Percentiles rank a stretch among this genome's conserved stretches.
Evolutionary conservation across 2,797 vertebrate genomes (phyloP).

Genomic region (Dallia pectoralis): DNA sequence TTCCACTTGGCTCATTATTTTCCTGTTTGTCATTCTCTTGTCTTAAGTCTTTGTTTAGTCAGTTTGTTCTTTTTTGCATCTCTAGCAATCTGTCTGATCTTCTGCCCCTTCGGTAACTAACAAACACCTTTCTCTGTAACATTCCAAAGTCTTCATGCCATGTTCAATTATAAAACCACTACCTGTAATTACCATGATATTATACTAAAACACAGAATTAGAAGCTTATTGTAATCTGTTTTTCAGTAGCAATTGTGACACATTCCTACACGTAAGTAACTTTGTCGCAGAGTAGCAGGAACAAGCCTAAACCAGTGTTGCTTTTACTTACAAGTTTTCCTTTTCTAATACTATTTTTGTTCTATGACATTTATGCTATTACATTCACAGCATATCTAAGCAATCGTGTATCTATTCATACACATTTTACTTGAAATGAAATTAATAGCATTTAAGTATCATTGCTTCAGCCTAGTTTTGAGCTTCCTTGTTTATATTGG

Average conservation of each 20-base stretch:
- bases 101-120: neutral
- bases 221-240: neutral
- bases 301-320: neutral
- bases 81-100: neutral
- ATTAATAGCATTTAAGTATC: neutral
- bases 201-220: neutral
- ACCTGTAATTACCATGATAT: no score
- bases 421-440: neutral
- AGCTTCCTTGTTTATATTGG: neutral
- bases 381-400: neutral
- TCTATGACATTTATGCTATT: neutral
- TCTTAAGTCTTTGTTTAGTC: neutral
- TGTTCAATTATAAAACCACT: neutral
- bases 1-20: neutral
- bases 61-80: neutral
- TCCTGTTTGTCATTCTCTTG: neutral
- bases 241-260: neutral
- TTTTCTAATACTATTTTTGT: neutral
- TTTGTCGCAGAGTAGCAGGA: neutral
- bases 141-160: neutral
- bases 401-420: neutral
- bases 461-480: neutral
- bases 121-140: neutral
- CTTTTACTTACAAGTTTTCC: neutral
- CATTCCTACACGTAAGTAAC: conserved; percentile 36